Conservation (phyloP, 2,888 invertebrate species). For the Polylopha cassiicola region DNA sequence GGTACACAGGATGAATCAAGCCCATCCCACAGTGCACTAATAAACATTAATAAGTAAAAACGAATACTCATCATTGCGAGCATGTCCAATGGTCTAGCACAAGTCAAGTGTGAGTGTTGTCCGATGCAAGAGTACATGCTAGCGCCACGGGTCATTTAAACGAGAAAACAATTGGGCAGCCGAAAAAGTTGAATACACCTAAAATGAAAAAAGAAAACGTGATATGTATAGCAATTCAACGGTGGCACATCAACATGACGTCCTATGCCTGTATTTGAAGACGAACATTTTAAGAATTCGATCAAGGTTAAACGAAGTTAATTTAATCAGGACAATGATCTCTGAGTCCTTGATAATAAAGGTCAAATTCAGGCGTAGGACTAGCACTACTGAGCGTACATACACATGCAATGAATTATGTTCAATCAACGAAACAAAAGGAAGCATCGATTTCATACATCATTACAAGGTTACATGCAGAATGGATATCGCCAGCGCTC, state of each 20-base stretch:
- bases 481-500: constrained; percentile 23
- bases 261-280: constrained; percentile 42
- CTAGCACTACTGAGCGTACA: constrained; percentile 39
- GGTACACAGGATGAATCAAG: neutral
- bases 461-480: constrained; percentile 41
- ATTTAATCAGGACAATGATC: neutral
- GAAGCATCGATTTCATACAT: constrained; percentile 35
- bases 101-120: constrained; percentile 57
- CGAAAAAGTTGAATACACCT: constrained; percentile 78
- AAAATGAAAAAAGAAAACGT: constrained; percentile 74
- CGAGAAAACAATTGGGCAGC: constrained; percentile 77
- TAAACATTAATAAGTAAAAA: constrained; percentile 59
- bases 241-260: constrained; percentile 27
- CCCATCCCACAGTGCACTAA: constrained; percentile 11
- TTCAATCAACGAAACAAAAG: constrained; percentile 51
- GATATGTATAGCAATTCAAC: constrained; percentile 59
- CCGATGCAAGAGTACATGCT: constrained; percentile 61
- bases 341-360: constrained; percentile 4
- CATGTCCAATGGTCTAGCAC: constrained; percentile 66
- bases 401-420: constrained; percentile 60
- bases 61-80: constrained; percentile 77
- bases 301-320: constrained; percentile 12
- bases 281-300: constrained; percentile 5
- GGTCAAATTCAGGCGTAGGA: constrained; percentile 40
- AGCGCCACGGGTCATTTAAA: constrained; percentile 71